Percentiles rank a stretch among this genome's conserved stretches.
phyloP scores from a whole-genome alignment of 2,888 invertebrate genomes.

The Leptura quadrifasciata region DNA sequence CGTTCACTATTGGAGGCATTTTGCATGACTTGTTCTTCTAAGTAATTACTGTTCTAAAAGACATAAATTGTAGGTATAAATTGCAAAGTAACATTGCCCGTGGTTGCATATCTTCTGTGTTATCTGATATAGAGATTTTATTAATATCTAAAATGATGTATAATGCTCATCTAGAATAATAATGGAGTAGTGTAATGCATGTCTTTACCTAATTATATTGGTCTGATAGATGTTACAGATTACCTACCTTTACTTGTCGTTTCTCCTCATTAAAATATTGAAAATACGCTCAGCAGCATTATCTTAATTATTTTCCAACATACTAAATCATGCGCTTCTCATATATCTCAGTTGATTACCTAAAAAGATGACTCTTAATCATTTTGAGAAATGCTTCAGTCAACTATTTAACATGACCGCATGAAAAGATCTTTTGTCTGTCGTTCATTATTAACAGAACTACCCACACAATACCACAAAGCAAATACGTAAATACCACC shows the following conservation, averaged over 20 bases:
- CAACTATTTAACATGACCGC: slow-evolving; percentile 27
- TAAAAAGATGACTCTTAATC: slow-evolving; percentile 31
- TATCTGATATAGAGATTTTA: too few relatives aligned
- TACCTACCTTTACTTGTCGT: not conserved
- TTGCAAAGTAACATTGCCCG: too few relatives aligned
- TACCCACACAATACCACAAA: slow-evolving; percentile 50
- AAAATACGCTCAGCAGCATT: not conserved
- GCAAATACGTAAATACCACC: slow-evolving; percentile 50
- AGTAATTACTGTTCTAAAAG: too few relatives aligned
- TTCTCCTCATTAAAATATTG: slow-evolving; percentile 1
- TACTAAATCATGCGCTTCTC: slow-evolving; percentile 2
- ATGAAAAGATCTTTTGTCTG: slow-evolving; percentile 28
- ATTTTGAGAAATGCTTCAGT: slow-evolving; percentile 17
- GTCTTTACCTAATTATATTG: not conserved
- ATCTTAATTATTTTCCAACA: slow-evolving; percentile 4
- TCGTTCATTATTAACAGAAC: slow-evolving; percentile 37
- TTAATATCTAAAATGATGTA: too few relatives aligned
- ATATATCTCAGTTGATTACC: slow-evolving; percentile 15
- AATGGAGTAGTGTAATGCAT: not conserved
- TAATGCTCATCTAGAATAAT: not conserved
- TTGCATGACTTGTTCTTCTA: too few relatives aligned
- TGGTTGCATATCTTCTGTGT: too few relatives aligned
- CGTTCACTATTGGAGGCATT: too few relatives aligned
- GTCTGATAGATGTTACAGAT: not conserved
- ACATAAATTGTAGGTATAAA: too few relatives aligned